Evolutionary conservation across 2,888 invertebrate species (phyloP).

Genomic region (Coelinius sp.): DNA sequence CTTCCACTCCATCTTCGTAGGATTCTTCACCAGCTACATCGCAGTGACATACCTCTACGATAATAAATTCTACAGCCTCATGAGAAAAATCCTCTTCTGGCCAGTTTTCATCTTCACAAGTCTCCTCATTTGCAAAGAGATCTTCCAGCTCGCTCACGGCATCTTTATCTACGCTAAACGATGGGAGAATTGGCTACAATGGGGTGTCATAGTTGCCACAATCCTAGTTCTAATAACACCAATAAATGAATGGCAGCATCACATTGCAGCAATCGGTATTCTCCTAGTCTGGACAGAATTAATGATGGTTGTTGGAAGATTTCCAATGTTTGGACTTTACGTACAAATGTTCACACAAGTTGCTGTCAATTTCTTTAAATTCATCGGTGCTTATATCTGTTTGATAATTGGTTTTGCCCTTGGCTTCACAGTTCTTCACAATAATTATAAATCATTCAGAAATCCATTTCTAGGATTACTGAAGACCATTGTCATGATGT

Average conservation of each 20-base stretch:
- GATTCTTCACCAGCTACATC: slow-evolving; percentile 82
- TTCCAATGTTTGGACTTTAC: slow-evolving; percentile 88
- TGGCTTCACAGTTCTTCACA: slow-evolving; percentile 86
- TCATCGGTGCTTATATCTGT: slow-evolving; percentile 85
- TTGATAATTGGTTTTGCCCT: slow-evolving; percentile 85
- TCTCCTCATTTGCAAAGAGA: slow-evolving; percentile 80
- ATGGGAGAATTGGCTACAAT: slow-evolving; percentile 90
- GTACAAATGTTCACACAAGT: slow-evolving; percentile 90
- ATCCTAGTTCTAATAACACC: slow-evolving; percentile 53
- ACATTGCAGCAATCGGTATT: slow-evolving; percentile 84
- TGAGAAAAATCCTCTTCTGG: slow-evolving; percentile 71
- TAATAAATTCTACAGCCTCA: slow-evolving; percentile 51
- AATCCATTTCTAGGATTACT: slow-evolving; percentile 78
- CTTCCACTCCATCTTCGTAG: slow-evolving; percentile 83
- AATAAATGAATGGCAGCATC: slow-evolving; percentile 80
- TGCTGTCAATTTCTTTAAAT: slow-evolving; percentile 86
- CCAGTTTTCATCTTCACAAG: slow-evolving; percentile 76
- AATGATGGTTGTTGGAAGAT: slow-evolving; percentile 88
- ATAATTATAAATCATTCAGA: slow-evolving; percentile 81
- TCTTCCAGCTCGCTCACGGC: slow-evolving; percentile 84
- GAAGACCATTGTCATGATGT: slow-evolving; percentile 91
- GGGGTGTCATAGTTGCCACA: slow-evolving; percentile 78
- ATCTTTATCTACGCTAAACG: slow-evolving; percentile 81
- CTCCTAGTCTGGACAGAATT: slow-evolving; percentile 87
- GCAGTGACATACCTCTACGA: slow-evolving; percentile 75